Base-by-base conservation (phyloP, 2,797 vertebrate species). In the Cetoscarus ocellatus region DNA sequence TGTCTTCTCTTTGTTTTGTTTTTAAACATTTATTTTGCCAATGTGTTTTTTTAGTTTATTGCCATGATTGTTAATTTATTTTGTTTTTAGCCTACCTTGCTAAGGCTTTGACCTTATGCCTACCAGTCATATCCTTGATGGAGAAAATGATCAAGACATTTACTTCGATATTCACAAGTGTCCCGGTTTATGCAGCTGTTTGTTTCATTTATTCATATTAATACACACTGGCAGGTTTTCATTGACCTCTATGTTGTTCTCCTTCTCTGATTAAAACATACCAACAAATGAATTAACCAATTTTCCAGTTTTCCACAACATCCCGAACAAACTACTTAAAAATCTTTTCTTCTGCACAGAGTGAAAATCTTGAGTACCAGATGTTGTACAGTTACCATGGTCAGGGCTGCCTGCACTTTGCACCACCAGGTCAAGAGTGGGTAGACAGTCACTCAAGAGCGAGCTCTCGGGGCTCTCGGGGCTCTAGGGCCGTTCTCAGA, bases 401-500 rank as follows among this genome's bases (percentile, higher is more conserved):
- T 83, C 67, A 75, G 61, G 44, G 40, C 55, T 64, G 77, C 86
- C 74, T 78, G 35, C 59, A 61, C 53, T 70, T 80, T 79, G 78
- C 58, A 56, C 58, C 0, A 34, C 63, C 67, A 80, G 87, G 83
- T 92, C 79, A 91, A 93, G 88, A 87, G 85, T 58, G 44, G 12
- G 54, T 61, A 91, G 89, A 90, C 87, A 87, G 80, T 75, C 73
- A 17, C 61, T 90, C 56, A 81, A 92, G 92, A 90, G 89, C 50
- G 52, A 61, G 82, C 88, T 90, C 86, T 89, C 34, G 0, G 78
- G 78, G 72, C 75, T 87, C 78, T 87, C 34, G 0, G 79, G 78
- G 72, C 75, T 87, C 78, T 87, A 79, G 80, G 76, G 72, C 52
- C 45, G 82, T 92, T 93, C 91, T 93, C 89, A 88, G 87, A 88